Evolutionary conservation across 1,140 invertebrate species (phyloP), one percentile per base, ranked within the genome.

Genomic region (Episyrphus balteatus): DNA sequence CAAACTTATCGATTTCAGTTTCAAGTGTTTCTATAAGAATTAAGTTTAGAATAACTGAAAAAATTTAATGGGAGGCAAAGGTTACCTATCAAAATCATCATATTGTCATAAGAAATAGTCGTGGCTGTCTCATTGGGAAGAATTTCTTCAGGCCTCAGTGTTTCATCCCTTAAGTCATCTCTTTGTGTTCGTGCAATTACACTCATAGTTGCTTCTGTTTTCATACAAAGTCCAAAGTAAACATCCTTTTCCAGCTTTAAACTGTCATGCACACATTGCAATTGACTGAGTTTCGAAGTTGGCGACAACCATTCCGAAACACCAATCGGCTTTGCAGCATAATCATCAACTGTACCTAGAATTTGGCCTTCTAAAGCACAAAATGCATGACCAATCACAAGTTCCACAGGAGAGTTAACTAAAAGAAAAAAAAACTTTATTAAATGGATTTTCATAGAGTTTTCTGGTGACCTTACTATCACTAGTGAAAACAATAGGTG

Each of bases 201-300:
- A 43, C 59, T 53, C 47, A 77, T 66, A 8, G 63, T 68, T 9
- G 85, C 72, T 48, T 80, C 74, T 31, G 60, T 72, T 46, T 82
- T 79, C 8, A 83, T 78, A 51, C 81, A 75, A 39, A 88, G 73
- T 39, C 81, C 83, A 49, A 98, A 73, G 46, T 81, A 73, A 1
- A 97, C 86, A 72, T 96, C 92, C 64, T 85, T 80, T 66, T 96
- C 92, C 56, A 94, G 70, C 66, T 96, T 93, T 36, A 96, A 84
- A 70, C 92, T 96, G 54, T 89, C 82, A 62, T 94, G 88, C 47
- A 95, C 83, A 70, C 94, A 95, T 62, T 92, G 88, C 71, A 94
- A 92, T 62, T 94, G 87, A 42, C 81, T 83, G 18, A 97, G 73
- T 26, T 69, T 75, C 11, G 79, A 80, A 21, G 73, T 79, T 36